phyloP scores from a whole-genome alignment of 2,797 vertebrate species.

The Acrossocheilus wenchowensis region DNA sequence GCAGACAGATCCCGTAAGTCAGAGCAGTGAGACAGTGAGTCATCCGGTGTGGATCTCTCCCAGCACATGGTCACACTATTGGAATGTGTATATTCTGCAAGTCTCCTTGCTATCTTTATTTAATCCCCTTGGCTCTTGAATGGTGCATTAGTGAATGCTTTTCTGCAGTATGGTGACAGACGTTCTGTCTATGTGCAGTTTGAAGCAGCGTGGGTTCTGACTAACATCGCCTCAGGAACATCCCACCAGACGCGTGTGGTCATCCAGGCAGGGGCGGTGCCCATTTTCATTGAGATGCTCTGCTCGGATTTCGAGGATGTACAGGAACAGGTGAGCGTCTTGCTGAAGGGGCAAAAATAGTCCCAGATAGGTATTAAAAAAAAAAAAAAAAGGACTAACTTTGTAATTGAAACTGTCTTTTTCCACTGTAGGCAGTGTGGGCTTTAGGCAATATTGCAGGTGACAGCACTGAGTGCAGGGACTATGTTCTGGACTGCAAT shows the following conservation, averaged over 20 bases:
- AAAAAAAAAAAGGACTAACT: background rate
- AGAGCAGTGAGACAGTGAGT: constrained; percentile 46
- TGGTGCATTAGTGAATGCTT: constrained; percentile 16
- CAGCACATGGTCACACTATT: constrained; percentile 37
- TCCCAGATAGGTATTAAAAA: background rate
- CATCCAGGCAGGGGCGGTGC: constrained; percentile 95
- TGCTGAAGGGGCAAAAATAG: background rate
- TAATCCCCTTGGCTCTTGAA: constrained; percentile 16
- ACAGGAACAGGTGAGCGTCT: constrained; percentile 87
- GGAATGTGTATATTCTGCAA: constrained; percentile 44
- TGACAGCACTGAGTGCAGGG: constrained; percentile 96
- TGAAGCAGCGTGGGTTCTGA: constrained; percentile 96
- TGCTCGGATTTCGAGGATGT: constrained; percentile 95
- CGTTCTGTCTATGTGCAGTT: constrained; percentile 77
- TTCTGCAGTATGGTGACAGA: background rate
- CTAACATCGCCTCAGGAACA: constrained; percentile 96
- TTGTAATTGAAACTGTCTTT: constrained; percentile 6
- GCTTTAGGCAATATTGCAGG: constrained; percentile 97
- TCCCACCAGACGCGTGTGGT: constrained; percentile 95
- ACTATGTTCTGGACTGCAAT: constrained; percentile 95
- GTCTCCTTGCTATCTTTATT: constrained; percentile 26
- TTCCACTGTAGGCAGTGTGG: constrained; percentile 89
- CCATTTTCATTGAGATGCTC: constrained; percentile 96
- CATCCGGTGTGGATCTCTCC: constrained; percentile 30
- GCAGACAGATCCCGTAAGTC: background rate